These are phyloP conservation scores for Nemotelus pantherinus DNA, from an alignment of 2,888 invertebrate species.

Conservation along the genomic window DNA sequence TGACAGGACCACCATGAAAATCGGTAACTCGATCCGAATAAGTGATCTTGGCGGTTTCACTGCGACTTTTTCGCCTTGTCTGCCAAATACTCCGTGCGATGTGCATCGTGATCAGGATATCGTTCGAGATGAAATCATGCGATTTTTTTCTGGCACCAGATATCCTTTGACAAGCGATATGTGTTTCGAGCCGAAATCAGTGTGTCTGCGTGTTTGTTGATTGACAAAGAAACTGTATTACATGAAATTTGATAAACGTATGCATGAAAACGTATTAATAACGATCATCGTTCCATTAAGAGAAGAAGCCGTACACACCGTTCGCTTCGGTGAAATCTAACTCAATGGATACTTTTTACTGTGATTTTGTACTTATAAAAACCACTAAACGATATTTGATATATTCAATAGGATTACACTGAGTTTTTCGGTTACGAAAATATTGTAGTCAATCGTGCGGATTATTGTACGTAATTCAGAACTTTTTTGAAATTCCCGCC, in stretches of 20 bases:
- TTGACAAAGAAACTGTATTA: slow-evolving; percentile 7
- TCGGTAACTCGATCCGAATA: slow-evolving; percentile 44
- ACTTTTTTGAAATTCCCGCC: slow-evolving; percentile 33
- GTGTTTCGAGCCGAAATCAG: slow-evolving; percentile 25
- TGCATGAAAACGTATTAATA: slow-evolving; percentile 44
- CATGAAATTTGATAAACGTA: slow-evolving; percentile 44
- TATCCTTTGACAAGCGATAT: slow-evolving; percentile 35
- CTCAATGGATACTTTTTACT: slow-evolving; percentile 25
- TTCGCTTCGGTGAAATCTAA: slow-evolving; percentile 7
- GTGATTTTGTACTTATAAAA: slow-evolving; percentile 34
- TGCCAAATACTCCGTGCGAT: neutral
- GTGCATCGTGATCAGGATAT: slow-evolving; percentile 28
- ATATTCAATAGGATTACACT: slow-evolving; percentile 39
- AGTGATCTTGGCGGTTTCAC: slow-evolving; percentile 46
- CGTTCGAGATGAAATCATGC: neutral
- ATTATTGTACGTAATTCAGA: slow-evolving; percentile 41
- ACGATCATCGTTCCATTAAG: slow-evolving; percentile 47
- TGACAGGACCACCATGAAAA: slow-evolving; percentile 47
- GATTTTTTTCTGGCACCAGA: slow-evolving; percentile 22
- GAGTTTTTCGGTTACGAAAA: slow-evolving; percentile 20
- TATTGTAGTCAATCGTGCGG: slow-evolving; percentile 38
- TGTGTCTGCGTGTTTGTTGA: neutral
- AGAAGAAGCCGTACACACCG: slow-evolving; percentile 42
- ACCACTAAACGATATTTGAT: slow-evolving; percentile 41
- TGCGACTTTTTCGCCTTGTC: slow-evolving; percentile 28